Conservation (phyloP, 2,888 invertebrate genomes). For the Ferrisia virgata region DNA sequence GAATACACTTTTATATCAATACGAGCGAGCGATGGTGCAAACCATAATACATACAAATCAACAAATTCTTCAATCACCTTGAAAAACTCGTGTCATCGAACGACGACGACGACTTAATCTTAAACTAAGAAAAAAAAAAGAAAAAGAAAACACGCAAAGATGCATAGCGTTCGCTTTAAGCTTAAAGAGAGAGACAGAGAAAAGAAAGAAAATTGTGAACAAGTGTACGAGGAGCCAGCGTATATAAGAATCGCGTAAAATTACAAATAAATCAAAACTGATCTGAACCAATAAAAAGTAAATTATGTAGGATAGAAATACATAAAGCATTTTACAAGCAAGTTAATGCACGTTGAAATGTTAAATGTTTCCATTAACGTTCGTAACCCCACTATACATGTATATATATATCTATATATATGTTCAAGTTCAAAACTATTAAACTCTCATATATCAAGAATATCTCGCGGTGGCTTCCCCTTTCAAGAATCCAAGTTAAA, state of each 20-base stretch:
- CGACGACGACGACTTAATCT: neutral
- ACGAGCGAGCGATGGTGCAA: neutral
- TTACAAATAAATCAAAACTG: conserved; percentile 27
- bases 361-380: conserved; percentile 31
- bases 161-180: too few species aligned
- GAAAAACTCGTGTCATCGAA: neutral
- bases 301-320: conserved; percentile 31
- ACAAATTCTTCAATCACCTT: neutral
- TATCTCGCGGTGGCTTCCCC: conserved; percentile 42
- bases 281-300: conserved; percentile 32
- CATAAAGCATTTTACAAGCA: conserved; percentile 27
- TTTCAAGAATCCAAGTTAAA: conserved; percentile 34
- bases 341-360: conserved; percentile 31
- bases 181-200: too few species aligned
- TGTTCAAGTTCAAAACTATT: conserved; percentile 34
- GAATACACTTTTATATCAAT: too few species aligned
- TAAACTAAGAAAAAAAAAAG: neutral
- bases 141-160: neutral
- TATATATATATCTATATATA: too few species aligned
- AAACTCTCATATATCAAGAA: conserved; percentile 43
- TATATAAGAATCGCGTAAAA: conserved; percentile 7
- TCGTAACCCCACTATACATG: neutral
- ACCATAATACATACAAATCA: neutral
- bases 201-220: too few species aligned
- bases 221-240: too few species aligned